Evolutionary conservation across 2,888 invertebrate genomes (phyloP).

Genomic region (Ametastegia equiseti): DNA sequence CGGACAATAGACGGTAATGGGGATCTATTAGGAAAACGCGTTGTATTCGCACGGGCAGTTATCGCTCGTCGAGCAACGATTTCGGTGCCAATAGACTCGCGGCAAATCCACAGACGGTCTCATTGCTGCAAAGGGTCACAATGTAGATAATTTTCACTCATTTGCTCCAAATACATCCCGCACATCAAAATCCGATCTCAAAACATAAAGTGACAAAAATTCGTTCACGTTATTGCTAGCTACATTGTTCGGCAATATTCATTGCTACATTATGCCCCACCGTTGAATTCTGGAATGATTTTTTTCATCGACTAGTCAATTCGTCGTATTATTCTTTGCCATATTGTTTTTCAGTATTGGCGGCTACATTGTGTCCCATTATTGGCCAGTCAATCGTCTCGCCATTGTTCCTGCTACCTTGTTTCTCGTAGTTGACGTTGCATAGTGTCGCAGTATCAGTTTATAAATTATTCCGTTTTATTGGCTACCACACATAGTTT

Average conservation of each 20-base stretch:
- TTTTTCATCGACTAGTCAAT: too few species aligned
- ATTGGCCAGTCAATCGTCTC: neutral
- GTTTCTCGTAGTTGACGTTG: neutral
- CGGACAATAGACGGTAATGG: slow-evolving; percentile 40
- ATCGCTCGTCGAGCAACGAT: neutral
- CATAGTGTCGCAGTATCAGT: too few species aligned
- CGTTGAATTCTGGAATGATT: too few species aligned
- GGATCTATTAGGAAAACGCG: slow-evolving; percentile 39
- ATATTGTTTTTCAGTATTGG: neutral
- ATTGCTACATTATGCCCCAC: neutral
- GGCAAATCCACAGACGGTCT: neutral
- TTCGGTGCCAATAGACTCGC: neutral
- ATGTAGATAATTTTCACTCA: neutral
- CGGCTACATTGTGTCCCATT: neutral
- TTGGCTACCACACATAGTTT: too few species aligned
- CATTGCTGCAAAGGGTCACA: neutral
- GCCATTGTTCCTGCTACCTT: neutral
- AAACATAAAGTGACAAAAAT: too few species aligned
- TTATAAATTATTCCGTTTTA: too few species aligned
- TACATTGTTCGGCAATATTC: neutral
- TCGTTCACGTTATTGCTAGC: too few species aligned
- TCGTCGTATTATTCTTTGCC: neutral
- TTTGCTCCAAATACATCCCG: neutral
- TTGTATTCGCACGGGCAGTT: neutral
- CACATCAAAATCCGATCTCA: too few species aligned